These are phyloP conservation scores for Micromussa lordhowensis DNA, from an alignment of 92 coral and sea anemone genomes.

Conservation along the genomic window DNA sequence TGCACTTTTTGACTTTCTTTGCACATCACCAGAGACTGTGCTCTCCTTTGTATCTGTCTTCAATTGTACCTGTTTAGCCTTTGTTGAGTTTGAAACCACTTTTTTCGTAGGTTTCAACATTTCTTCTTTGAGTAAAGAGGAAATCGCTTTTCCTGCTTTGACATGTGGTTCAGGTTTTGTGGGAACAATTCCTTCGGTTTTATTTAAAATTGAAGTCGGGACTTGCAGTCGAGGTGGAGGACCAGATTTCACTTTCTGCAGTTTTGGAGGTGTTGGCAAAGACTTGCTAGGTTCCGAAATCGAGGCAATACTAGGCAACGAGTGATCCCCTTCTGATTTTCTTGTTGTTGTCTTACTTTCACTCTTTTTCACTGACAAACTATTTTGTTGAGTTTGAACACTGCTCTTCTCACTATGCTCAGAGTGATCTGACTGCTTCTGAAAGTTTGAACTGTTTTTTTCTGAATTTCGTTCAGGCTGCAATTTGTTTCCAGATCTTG, in stretches of 20 bases:
- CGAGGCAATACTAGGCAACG: neutral
- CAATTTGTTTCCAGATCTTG: conserved; percentile 12
- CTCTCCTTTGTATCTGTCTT: neutral
- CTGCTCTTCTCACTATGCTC: conserved; percentile 10
- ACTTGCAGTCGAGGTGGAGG: conserved; percentile 88
- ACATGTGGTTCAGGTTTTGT: conserved; percentile 56
- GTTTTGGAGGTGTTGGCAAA: conserved; percentile 79
- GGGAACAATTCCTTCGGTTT: conserved; percentile 83
- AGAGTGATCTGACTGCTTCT: conserved; percentile 7
- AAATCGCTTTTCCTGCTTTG: conserved; percentile 31
- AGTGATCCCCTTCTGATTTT: conserved; percentile 1
- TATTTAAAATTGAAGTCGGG: conserved; percentile 84
- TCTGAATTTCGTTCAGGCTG: conserved; percentile 12
- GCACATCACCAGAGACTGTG: neutral
- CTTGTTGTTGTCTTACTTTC: neutral
- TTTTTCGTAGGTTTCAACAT: conserved; percentile 51
- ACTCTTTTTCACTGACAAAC: conserved; percentile 17
- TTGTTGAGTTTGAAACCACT: neutral
- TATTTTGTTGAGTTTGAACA: conserved; percentile 39
- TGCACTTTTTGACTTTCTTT: conserved; percentile 2
- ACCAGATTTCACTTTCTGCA: conserved; percentile 78
- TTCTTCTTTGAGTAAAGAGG: conserved; percentile 57
- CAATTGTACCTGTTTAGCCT: neutral
- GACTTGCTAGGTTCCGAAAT: conserved; percentile 40
- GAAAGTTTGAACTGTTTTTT: neutral